These are phyloP conservation scores for Phortica okadai DNA, from an alignment of 2,888 invertebrate species.

Conservation along the genomic window DNA sequence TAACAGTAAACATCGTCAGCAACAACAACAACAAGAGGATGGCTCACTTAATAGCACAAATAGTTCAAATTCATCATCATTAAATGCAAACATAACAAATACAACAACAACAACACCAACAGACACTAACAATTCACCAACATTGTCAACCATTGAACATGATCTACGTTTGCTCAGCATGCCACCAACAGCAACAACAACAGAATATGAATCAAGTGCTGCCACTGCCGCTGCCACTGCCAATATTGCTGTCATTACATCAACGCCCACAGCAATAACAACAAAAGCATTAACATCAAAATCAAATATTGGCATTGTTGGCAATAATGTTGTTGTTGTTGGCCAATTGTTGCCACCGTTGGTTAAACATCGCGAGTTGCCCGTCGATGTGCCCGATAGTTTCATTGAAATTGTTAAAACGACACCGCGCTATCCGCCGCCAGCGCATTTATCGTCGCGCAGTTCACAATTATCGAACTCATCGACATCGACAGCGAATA, in stretches of 20 bases:
- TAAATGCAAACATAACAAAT: constrained; percentile 30
- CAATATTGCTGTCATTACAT: neutral
- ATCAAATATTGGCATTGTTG: neutral
- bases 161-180: too few relatives aligned
- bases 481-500: constrained; percentile 68
- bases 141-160: neutral
- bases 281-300: constrained; percentile 32
- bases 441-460: constrained; percentile 74
- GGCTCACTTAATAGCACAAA: constrained; percentile 66
- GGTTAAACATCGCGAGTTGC: constrained; percentile 80
- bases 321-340: constrained; percentile 8
- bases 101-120: constrained; percentile 30
- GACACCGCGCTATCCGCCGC: constrained; percentile 82
- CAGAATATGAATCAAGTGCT: neutral
- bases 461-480: constrained; percentile 70
- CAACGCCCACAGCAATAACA: neutral
- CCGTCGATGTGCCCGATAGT: constrained; percentile 92
- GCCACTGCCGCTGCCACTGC: neutral
- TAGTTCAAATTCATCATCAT: constrained; percentile 55
- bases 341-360: constrained; percentile 50
- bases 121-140: constrained; percentile 50
- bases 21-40: constrained; percentile 46
- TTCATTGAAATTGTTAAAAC: constrained; percentile 90
- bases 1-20: constrained; percentile 49
- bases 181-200: constrained; percentile 6